A percentile compares a stretch with the other conserved stretches of the same genome.
Evolutionary conservation across 2,888 invertebrate genomes (phyloP).

Genomic region (Mesorhabditis spiculigera): DNA sequence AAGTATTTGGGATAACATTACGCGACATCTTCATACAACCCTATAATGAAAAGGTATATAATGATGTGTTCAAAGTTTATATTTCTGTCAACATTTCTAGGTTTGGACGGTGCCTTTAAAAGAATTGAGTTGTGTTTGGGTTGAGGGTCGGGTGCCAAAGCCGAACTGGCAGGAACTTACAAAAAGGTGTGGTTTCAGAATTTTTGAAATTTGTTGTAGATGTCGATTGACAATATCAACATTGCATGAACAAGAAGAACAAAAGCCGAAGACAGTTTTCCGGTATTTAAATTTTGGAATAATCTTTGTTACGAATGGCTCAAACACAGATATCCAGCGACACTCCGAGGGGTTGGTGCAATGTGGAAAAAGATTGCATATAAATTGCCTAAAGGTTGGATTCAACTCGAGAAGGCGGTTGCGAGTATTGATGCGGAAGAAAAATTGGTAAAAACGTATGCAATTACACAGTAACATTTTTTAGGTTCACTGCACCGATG

Average conservation of each 20-base stretch:
- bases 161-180: constrained; percentile 23
- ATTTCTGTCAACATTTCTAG: constrained; percentile 18
- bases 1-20: constrained; percentile 42
- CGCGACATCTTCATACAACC: constrained; percentile 46
- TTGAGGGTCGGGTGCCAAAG: constrained; percentile 40
- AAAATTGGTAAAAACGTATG: constrained; percentile 19
- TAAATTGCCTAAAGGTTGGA: constrained; percentile 24
- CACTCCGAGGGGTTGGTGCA: constrained; percentile 37
- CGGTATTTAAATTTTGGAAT: neutral
- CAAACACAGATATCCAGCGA: constrained; percentile 32
- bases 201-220: neutral
- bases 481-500: constrained; percentile 10
- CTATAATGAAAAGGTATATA: constrained; percentile 48
- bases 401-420: constrained; percentile 25
- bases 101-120: constrained; percentile 41
- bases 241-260: neutral
- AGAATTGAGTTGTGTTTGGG: constrained; percentile 40
- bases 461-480: constrained; percentile 5
- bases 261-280: neutral
- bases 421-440: constrained; percentile 22
- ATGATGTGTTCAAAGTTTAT: neutral
- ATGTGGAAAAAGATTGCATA: constrained; percentile 32
- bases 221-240: neutral
- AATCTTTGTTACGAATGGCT: neutral
- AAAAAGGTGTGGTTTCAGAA: neutral